phyloP scores from a whole-genome alignment of 2,113 vertebrate species.

The Tachuris rubrigastra region DNA sequence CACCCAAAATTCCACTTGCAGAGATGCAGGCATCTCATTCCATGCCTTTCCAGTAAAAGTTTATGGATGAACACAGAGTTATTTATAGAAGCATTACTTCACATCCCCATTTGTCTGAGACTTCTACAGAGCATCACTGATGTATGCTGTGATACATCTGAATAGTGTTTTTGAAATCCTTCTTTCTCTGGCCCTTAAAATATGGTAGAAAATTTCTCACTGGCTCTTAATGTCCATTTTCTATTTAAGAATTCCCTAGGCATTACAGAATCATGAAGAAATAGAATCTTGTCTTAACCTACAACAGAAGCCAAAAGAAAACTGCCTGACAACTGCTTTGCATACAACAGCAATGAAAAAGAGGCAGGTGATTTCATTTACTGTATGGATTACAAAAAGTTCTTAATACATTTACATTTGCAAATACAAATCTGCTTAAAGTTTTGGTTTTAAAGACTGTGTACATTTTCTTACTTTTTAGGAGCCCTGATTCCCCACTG shows the following conservation, averaged over 20 bases:
- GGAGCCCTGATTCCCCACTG: background rate
- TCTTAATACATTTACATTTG: background rate
- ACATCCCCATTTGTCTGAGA: conserved; percentile 8
- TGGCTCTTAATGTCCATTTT: background rate
- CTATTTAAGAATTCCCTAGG: background rate
- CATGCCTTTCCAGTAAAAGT: conserved; percentile 35
- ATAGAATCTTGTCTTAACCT: background rate
- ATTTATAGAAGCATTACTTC: conserved; percentile 62
- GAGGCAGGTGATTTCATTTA: background rate
- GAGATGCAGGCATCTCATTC: conserved; percentile 29
- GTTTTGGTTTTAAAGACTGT: background rate
- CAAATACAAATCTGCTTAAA: background rate
- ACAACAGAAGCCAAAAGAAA: background rate
- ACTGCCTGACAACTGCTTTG: background rate
- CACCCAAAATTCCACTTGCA: background rate
- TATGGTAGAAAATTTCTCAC: background rate
- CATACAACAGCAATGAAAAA: background rate
- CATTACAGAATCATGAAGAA: background rate
- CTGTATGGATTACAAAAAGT: background rate
- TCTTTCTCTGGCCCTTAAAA: background rate
- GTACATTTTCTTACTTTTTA: background rate
- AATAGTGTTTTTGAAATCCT: background rate
- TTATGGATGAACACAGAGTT: conserved; percentile 15
- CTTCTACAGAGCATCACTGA: conserved; percentile 27
- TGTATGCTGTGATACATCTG: background rate